Evolutionary conservation across 2,113 vertebrate species (phyloP).

Genomic region (Phocoena sinus): DNA sequence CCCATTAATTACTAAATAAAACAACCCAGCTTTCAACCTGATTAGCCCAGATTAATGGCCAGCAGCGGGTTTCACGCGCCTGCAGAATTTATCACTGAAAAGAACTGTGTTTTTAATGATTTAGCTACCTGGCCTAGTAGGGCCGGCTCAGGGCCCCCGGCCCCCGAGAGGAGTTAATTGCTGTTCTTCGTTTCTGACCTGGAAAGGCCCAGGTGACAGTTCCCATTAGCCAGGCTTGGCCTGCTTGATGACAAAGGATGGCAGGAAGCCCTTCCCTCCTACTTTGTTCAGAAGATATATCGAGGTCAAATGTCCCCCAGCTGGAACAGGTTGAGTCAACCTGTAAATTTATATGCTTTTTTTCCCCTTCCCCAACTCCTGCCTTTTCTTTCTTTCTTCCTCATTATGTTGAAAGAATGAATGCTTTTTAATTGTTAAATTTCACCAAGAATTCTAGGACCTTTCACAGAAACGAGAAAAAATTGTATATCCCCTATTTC

Average conservation of each 20-base stretch:
- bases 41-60: conserved; percentile 96
- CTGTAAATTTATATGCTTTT: background rate
- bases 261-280: conserved; percentile 79
- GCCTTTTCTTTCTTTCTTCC: background rate
- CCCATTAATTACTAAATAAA: conserved; percentile 95
- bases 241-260: conserved; percentile 81
- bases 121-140: conserved; percentile 86
- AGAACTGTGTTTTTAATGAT: conserved; percentile 92
- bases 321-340: conserved; percentile 13
- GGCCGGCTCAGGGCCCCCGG: conserved; percentile 79
- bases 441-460: background rate
- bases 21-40: conserved; percentile 88
- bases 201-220: conserved; percentile 89
- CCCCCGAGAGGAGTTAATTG: conserved; percentile 92
- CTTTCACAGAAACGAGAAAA: background rate
- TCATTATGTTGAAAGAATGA: background rate
- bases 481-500: no score
- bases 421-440: background rate
- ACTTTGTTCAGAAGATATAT: conserved; percentile 86
- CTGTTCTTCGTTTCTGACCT: conserved; percentile 87
- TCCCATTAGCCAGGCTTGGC: conserved; percentile 87
- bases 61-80: conserved; percentile 86
- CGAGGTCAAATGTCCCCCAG: conserved; percentile 79
- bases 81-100: conserved; percentile 94
- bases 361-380: no score